Conservation (phyloP, 1,140 invertebrate species). For the Brachionus manjavacas region DNA sequence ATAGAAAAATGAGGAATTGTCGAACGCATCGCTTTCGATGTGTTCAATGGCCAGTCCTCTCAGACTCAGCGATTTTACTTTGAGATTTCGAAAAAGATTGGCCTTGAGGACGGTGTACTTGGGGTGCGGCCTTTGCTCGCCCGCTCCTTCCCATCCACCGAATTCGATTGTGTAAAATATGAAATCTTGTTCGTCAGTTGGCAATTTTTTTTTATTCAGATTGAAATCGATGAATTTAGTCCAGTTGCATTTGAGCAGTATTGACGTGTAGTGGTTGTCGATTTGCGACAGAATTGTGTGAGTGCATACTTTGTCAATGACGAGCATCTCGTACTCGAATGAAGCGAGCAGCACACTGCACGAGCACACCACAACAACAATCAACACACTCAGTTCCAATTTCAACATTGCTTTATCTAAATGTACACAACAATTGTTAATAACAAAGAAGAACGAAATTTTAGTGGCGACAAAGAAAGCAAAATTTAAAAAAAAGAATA, state of each 20-base stretch:
- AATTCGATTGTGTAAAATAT: slow-evolving; percentile 12
- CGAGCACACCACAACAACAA: not conserved
- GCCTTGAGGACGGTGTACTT: not conserved
- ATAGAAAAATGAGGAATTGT: not conserved
- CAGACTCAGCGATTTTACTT: not conserved
- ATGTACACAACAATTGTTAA: not conserved
- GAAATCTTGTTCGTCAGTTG: not conserved
- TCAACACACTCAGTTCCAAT: not conserved
- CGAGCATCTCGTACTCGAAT: not conserved
- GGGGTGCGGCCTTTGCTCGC: not conserved
- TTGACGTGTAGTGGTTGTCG: not conserved
- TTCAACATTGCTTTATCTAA: not conserved
- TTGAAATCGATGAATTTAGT: not conserved
- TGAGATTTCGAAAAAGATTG: slow-evolving; percentile 7
- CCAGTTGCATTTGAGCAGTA: slow-evolving; percentile 9
- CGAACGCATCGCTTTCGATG: not conserved
- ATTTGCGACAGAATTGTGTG: not conserved
- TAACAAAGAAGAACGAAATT: not conserved
- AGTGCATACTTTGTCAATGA: not conserved
- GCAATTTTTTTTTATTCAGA: not conserved
- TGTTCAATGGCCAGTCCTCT: not conserved
- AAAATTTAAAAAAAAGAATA: not conserved
- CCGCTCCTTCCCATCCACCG: no score
- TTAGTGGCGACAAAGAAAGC: not conserved
- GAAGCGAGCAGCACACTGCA: not conserved